These are phyloP conservation scores for Panthera tigris DNA, from an alignment of 2,113 vertebrate genomes.

Conservation along the genomic window DNA sequence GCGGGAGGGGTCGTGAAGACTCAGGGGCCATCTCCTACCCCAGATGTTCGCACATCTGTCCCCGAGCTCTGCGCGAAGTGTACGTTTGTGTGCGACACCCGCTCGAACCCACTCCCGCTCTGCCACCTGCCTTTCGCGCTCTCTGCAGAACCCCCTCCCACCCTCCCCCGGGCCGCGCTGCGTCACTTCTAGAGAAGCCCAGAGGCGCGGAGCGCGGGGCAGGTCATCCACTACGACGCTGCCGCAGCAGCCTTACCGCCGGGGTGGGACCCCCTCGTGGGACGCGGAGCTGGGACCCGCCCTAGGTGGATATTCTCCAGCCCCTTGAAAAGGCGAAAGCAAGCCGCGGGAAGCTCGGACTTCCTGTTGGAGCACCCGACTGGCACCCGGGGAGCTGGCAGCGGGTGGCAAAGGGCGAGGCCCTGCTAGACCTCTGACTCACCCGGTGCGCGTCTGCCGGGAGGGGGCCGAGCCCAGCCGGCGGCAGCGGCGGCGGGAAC, in stretches of 20 bases:
- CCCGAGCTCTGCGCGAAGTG: constrained; percentile 35
- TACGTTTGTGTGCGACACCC: constrained; percentile 21
- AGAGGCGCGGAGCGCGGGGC: not conserved
- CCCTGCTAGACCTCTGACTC: constrained; percentile 72
- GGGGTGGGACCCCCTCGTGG: not conserved
- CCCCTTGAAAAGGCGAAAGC: not conserved
- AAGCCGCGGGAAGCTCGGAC: not conserved
- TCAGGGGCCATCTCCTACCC: constrained; percentile 19
- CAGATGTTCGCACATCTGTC: constrained; percentile 77
- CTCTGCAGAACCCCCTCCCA: constrained; percentile 65
- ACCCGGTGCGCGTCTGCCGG: not conserved
- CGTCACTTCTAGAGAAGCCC: constrained; percentile 59
- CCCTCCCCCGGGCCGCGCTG: constrained; percentile 6
- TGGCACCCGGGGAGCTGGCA: constrained; percentile 18
- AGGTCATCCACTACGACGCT: not conserved
- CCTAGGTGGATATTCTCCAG: not conserved
- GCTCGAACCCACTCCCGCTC: constrained; percentile 53
- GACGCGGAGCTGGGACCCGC: not conserved
- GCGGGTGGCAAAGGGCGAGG: constrained; percentile 67
- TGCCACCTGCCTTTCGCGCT: constrained; percentile 73
- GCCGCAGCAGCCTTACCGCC: not conserved
- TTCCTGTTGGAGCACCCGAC: not conserved
- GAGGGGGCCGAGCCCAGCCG: not conserved
- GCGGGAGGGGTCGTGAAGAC: constrained; percentile 23
- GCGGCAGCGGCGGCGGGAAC: not conserved